Evolutionary conservation across 2,113 vertebrate genomes (phyloP).

Genomic region (Gavia stellata): DNA sequence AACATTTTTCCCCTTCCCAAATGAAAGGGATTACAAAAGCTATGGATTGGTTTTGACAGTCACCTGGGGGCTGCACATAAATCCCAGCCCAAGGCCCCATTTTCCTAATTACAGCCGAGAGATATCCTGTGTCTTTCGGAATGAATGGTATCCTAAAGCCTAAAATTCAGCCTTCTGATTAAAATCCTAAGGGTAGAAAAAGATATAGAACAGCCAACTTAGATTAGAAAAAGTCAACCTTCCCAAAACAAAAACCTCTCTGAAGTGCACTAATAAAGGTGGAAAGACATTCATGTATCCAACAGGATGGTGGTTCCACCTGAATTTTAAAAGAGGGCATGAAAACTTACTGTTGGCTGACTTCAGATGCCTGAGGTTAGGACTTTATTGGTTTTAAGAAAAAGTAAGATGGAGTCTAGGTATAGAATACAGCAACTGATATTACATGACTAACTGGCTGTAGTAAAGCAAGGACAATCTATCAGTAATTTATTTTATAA

Average conservation of each 20-base stretch:
- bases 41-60: not conserved
- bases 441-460: not conserved
- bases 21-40: not conserved
- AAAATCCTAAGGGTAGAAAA: not conserved
- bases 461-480: not conserved
- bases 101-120: not conserved
- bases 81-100: not conserved
- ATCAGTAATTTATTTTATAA: not conserved
- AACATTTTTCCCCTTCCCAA: not conserved
- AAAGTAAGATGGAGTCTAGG: not conserved
- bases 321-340: not conserved
- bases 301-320: not conserved
- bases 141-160: not conserved
- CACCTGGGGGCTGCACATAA: not conserved
- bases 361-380: not conserved
- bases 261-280: not conserved
- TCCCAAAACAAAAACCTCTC: not conserved
- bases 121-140: not conserved
- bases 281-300: not conserved
- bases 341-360: not conserved
- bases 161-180: not conserved
- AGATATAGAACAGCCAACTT: not conserved
- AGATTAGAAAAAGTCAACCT: not conserved
- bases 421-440: not conserved
- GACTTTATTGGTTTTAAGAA: not conserved